Evolutionary conservation across 2,113 vertebrate species (phyloP), one percentile per base, ranked within the genome.

Genomic region (Myotis brandtii): DNA sequence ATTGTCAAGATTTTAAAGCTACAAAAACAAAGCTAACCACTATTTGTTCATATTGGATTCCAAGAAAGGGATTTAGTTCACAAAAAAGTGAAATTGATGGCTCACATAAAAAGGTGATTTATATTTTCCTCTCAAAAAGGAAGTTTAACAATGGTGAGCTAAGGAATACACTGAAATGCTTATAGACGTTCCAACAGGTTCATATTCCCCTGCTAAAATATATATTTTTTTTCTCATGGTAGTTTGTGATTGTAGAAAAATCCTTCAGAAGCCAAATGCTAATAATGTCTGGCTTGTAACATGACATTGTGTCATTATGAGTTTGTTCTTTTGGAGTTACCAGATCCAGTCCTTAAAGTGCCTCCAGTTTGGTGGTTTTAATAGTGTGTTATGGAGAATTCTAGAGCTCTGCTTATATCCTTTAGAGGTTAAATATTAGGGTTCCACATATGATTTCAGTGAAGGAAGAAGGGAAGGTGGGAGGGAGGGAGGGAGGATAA

Each of bases 31-130:
- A 77, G 12, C 43, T 62, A 83, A 46, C 2, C 20, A 83, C 32
- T 66, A 16, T 70, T 27, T 48, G 54, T 59, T 92, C 56, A 67
- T 30, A 89, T 6, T 40, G 32, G 14, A 85, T 48, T 4, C 2
- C 25, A 82, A 66, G 56, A 37, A 84, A 90, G 23, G 0, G n/a
- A 52, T 75, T 84, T 40, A 89, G 27, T 87, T 82, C 32, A 56
- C 77, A 84, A 84, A 32, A 85, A 48, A 92, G 77, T 69, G 48
- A 93, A 93, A 76, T 16, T 89, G 25, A 75, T 67, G 54, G 75
- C 10, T 88, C 66, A 48, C 13, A 37, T 23, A 17, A 76, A 48
- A 6, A 62, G 37, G 54, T 80, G 46, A 81, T 76, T 91, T 59
- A 73, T 43, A 52, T 85, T 67, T 85, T 89, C 40, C 21, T 66